Evolutionary conservation across 2,888 invertebrate species (phyloP), one percentile per base, ranked within the genome.

Genomic region (Athetis lepigone): DNA sequence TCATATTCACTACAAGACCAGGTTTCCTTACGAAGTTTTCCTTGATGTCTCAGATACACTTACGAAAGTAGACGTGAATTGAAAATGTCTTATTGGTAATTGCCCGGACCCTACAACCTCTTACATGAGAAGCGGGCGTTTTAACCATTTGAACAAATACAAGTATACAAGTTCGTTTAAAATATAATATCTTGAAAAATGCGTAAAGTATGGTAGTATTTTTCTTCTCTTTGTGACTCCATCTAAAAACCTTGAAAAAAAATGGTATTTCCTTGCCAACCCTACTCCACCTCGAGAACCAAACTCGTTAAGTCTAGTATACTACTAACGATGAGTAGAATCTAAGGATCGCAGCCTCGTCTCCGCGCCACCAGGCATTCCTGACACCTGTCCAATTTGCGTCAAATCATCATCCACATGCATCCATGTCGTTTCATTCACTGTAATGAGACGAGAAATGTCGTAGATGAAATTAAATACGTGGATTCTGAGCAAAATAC

Each of bases 341-440:
- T 79, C 81, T 78, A 69, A 78, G 75, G 80, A 81, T 79, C 81
- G 72, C 79, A 79, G 77, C 70, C 72, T 76, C 80, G 75, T 66
- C 70, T 66, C 72, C 56, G 16, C 58, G 46, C 56, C 68, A 52
- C 56, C 70, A 52, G 39, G 69, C 70, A 71, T 71, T 71, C 81
- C 81, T 82, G 90, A 88, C 90, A 91, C 88, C 90, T 90, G 91
- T 91, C 91, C 90, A 91, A 91, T 91, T 91, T 91, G 90, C 88
- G 91, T 91, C 91, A 88, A 81, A 84, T 83, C 84, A 78, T 85
- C 84, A 81, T 79, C 75, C 79, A 67, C 77, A 69, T 84, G 86
- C 84, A 84, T 78, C 79, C 77, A 83, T 81, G 77, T 77, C 81
- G 77, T 84, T 82, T 86, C 82, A 85, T 85, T 81, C 77, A 64